Base-by-base conservation (phyloP, 2,888 invertebrate genomes). In the Drosophila maculinotata region DNA sequence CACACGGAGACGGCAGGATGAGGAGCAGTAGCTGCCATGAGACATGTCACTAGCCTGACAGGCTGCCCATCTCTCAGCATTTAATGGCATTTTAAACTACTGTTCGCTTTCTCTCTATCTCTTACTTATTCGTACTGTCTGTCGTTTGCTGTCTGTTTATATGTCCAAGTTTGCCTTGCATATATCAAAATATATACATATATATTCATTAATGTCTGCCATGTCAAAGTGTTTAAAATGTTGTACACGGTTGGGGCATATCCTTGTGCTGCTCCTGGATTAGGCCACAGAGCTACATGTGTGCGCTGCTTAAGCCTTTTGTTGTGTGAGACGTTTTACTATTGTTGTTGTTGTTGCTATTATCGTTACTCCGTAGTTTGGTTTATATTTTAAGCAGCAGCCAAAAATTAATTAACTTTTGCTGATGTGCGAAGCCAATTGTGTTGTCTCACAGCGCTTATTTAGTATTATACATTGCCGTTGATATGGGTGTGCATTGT, bases 11-110 rank as follows among this genome's bases (percentile, higher is more conserved):
- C 20, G 48, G n/a, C n/a, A 35, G 39, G 35, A 35, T 25, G 31
- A 28, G 33, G 45, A 28, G 35, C n/a, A 15, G 53, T 48, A 45
- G 42, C 44, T 75, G 63, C 52, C 79, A 76, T 49, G 38, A 58
- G 80, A 69, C 44, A 69, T 70, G 69, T 65, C 69, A 71, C 77
- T 75, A 26, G 44, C 5, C 56, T 72, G 78, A 62, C 80, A 70
- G 69, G 49, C 71, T 70, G 83, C 60, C 84, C 77, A 68, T 54
- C 67, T 67, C 71, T 35, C 47, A 28, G 60, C 62, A 66, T 68
- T 74, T 87, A 84, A 84, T 84, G 87, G 72, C 74, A 84, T 87
- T 83, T 83, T 81, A 87, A 83, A 84, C 82, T 78, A 87, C 82
- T 84, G 47, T 30, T 7, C n/a, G 38, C 14, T 15, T 36, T 9